Evolutionary conservation across 2,888 invertebrate genomes (phyloP).

Genomic region (Selenia dentaria): DNA sequence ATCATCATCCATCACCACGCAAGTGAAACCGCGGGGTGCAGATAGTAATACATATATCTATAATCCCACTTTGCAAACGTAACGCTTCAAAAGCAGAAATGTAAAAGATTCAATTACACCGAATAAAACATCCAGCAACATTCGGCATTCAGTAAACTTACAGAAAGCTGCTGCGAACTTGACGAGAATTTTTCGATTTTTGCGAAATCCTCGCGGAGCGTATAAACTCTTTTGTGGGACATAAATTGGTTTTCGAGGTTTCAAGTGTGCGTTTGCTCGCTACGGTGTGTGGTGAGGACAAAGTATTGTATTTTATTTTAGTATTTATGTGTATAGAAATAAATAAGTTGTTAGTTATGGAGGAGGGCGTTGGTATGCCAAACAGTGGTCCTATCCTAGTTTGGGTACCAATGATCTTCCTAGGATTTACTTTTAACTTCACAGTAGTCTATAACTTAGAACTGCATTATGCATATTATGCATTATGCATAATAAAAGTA

Average conservation of each 20-base stretch:
- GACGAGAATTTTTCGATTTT: slow-evolving; percentile 51
- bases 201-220: slow-evolving; percentile 44
- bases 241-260: slow-evolving; percentile 57
- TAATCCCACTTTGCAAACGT: background rate
- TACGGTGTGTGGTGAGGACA: background rate
- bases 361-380: too few species aligned
- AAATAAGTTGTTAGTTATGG: too few species aligned
- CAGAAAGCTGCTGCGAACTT: slow-evolving; percentile 6
- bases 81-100: background rate
- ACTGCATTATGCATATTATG: too few species aligned
- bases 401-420: too few species aligned
- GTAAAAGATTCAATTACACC: slow-evolving; percentile 8
- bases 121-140: background rate
- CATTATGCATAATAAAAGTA: too few species aligned
- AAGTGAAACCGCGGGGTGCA: too few species aligned
- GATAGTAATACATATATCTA: too few species aligned
- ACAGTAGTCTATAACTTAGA: too few species aligned
- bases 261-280: slow-evolving; percentile 6
- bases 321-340: slow-evolving; percentile 5
- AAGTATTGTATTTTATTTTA: background rate
- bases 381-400: too few species aligned
- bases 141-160: slow-evolving; percentile 15
- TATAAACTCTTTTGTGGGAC: slow-evolving; percentile 50
- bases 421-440: too few species aligned
- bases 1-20: too few species aligned